Conservation (phyloP, 2,113 vertebrate genomes). For the Ceyx cyanopectus region DNA sequence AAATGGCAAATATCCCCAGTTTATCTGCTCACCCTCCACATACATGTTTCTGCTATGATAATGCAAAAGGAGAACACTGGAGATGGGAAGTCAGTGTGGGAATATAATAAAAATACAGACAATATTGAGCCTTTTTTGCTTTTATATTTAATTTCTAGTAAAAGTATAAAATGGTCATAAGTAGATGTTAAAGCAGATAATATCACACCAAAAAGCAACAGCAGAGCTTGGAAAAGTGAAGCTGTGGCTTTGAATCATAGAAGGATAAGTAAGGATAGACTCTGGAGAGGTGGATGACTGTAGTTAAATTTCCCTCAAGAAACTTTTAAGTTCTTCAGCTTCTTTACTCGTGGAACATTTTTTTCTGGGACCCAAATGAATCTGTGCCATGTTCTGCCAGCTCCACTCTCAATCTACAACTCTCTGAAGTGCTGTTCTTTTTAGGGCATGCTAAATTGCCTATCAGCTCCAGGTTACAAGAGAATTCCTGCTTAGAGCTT, state of each 20-base stretch:
- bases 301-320: not conserved
- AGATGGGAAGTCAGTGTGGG: not conserved
- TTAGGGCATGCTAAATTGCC: not conserved
- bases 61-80: not conserved
- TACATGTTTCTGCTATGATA: rapidly evolving
- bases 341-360: not conserved
- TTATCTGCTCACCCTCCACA: not conserved
- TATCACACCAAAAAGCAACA: not conserved
- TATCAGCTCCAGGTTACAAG: not conserved
- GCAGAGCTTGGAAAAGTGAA: not conserved
- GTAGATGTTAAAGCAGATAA: not conserved
- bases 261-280: not conserved
- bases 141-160: not conserved
- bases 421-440: not conserved
- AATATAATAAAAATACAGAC: not conserved
- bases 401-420: not conserved
- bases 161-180: not conserved
- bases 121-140: not conserved
- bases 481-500: not conserved
- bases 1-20: not conserved
- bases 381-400: not conserved
- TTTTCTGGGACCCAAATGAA: not conserved
- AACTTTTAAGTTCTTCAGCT: not conserved
- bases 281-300: not conserved
- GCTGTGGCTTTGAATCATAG: not conserved